Percentiles rank a stretch among this genome's conserved stretches.
Evolutionary conservation across 2,113 vertebrate genomes (phyloP).

Genomic region (Pleuronectes platessa): DNA sequence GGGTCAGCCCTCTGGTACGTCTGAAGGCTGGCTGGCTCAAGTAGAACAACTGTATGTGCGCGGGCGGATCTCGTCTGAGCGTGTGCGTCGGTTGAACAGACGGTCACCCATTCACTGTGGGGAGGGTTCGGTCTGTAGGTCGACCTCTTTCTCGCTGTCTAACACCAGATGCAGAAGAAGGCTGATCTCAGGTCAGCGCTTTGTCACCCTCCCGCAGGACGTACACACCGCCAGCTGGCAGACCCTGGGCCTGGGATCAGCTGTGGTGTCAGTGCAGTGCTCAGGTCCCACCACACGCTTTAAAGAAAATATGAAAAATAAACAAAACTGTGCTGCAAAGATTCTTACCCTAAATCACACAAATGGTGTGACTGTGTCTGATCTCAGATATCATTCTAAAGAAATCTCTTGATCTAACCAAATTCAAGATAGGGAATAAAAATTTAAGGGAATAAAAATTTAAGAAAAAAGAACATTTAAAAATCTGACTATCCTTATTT

Average conservation of each 20-base stretch:
- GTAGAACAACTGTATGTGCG: slow-evolving; percentile 79
- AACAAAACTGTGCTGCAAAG: slow-evolving; percentile 82
- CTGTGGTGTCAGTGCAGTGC: slow-evolving; percentile 79
- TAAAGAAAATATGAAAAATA: slow-evolving; percentile 86
- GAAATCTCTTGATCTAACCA: slow-evolving; percentile 64
- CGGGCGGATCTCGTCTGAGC: slow-evolving; percentile 80
- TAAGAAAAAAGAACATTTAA: slow-evolving; percentile 42
- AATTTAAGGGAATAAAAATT: slow-evolving; percentile 54
- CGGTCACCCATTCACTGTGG: slow-evolving; percentile 73
- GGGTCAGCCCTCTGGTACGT: slow-evolving; percentile 79
- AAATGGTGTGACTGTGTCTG: slow-evolving; percentile 63
- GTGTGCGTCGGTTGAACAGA: slow-evolving; percentile 81
- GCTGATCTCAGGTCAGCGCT: slow-evolving; percentile 85
- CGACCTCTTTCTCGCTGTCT: slow-evolving; percentile 83
- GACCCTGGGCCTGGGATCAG: slow-evolving; percentile 82
- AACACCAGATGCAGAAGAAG: slow-evolving; percentile 80
- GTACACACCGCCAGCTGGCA: slow-evolving; percentile 81
- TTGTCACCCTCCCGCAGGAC: slow-evolving; percentile 82
- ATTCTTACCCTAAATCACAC: slow-evolving; percentile 70
- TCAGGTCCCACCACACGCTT: slow-evolving; percentile 85
- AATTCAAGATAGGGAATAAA: slow-evolving; percentile 59
- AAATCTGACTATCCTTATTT: slow-evolving; percentile 31
- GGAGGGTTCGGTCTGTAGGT: slow-evolving; percentile 75
- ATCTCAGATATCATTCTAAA: slow-evolving; percentile 54
- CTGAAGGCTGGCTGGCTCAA: slow-evolving; percentile 78